Conservation (phyloP, 2,797 vertebrate species). For the Steatocranus sp. region DNA sequence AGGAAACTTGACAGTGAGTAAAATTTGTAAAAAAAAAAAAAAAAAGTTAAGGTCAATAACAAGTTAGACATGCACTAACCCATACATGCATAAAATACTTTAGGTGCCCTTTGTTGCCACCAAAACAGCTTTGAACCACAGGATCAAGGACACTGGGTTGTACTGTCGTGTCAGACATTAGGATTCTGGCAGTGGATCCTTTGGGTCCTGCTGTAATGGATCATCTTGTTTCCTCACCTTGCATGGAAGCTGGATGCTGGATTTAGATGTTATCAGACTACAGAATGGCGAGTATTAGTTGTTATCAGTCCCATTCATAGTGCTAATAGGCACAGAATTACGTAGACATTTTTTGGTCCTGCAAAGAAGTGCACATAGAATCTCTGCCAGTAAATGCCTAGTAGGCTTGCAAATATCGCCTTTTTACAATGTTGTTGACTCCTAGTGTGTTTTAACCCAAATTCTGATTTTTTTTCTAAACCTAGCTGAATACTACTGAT, state of each 20-base stretch:
- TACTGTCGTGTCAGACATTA: neutral
- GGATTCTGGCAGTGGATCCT: neutral
- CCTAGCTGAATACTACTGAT: neutral
- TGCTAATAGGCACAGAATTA: neutral
- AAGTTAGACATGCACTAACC: neutral
- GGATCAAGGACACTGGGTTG: neutral
- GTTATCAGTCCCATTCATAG: neutral
- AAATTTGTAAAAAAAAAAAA: neutral
- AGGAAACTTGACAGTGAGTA: neutral
- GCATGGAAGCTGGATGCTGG: neutral
- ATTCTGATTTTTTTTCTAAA: neutral
- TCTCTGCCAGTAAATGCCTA: neutral
- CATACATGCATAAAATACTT: neutral
- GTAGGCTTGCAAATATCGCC: neutral
- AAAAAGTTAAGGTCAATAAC: neutral
- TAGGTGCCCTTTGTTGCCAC: neutral
- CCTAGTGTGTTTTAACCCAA: neutral
- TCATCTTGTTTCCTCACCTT: neutral
- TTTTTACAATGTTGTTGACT: neutral
- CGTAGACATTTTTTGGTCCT: neutral
- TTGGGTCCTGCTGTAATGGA: neutral
- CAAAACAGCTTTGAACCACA: neutral
- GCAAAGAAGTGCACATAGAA: neutral
- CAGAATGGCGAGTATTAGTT: neutral
- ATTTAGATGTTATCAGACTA: neutral